Evolutionary conservation across 2,797 vertebrate species (phyloP), one percentile per base, ranked within the genome.

Genomic region (Podargus strigoides): DNA sequence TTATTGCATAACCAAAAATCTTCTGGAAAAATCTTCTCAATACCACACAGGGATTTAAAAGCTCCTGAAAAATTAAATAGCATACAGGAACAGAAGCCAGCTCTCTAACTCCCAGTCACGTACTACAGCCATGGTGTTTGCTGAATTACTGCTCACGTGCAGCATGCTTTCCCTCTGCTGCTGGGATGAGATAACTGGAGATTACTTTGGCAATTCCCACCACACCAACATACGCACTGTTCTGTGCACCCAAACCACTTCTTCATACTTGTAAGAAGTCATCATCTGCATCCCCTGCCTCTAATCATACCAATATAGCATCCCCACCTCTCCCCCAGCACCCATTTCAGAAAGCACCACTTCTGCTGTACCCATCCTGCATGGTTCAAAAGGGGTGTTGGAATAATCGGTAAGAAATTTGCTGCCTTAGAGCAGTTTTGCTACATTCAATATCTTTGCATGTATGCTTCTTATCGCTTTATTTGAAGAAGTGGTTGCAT

Each of bases 1-100:
- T 81, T 70, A 85, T 60, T 95, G 76, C 84, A 89, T 89, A 96
- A 89, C 55, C 34, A 89, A 89, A 89, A 91, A 81, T 80, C 81
- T 87, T 87, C 63, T 37, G 42, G 21, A 93, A 93, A 93, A 94
- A 92, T 70, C 83, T 87, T 20, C 22, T 75, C 63, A 79, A 56
- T 70, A 50, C 11, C 46, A 74, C 64, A 28, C 8, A 41, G 27
- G 37, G 84, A 86, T 80, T 94, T 90, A 84, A 91, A 91, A 87
- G 37, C 19, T 92, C 46, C 53, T 44, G 12, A 81, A 94, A 74
- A 92, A 85, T 42, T 30, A 82, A 84, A 66, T 60, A 30, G 41
- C 39, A 69, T 23, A 32, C 4, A 74, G 34, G 56, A 93, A 60
- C 44, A 84, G 68, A 86, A 75, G 27, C 7, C 62, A 93, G 63